Percentiles rank a stretch among this genome's conserved stretches.
Evolutionary conservation across 2,113 vertebrate species (phyloP).

Genomic region (Dromiciops gliroides): DNA sequence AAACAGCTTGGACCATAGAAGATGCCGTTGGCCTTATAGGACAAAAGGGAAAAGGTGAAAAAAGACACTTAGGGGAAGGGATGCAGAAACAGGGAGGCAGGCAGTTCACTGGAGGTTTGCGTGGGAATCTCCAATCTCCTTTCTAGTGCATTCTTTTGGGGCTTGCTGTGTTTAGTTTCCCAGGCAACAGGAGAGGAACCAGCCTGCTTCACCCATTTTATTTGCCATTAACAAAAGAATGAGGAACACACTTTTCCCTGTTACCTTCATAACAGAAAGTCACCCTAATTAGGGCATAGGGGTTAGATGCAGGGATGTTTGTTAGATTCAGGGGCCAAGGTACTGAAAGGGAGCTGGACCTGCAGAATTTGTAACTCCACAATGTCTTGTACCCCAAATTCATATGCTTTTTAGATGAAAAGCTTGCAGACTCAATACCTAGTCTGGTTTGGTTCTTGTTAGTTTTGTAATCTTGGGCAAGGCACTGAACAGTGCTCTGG

Average conservation of each 20-base stretch:
- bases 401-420: background rate
- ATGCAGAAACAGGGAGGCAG: background rate
- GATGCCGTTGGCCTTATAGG: background rate
- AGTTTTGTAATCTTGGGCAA: background rate
- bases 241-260: background rate
- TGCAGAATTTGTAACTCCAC: background rate
- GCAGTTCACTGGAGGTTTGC: background rate
- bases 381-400: background rate
- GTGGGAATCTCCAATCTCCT: background rate
- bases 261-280: background rate
- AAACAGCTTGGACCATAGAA: background rate
- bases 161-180: background rate
- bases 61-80: background rate
- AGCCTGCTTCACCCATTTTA: background rate
- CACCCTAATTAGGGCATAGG: background rate
- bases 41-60: background rate
- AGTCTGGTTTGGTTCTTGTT: background rate
- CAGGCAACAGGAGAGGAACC: background rate
- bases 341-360: background rate
- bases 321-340: background rate
- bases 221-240: background rate
- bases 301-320: background rate
- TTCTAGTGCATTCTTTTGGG: background rate
- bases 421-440: background rate
- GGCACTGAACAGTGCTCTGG: background rate